phyloP scores from a whole-genome alignment of 92 coral and sea anemone species.

The Epizoanthus ramosus region DNA sequence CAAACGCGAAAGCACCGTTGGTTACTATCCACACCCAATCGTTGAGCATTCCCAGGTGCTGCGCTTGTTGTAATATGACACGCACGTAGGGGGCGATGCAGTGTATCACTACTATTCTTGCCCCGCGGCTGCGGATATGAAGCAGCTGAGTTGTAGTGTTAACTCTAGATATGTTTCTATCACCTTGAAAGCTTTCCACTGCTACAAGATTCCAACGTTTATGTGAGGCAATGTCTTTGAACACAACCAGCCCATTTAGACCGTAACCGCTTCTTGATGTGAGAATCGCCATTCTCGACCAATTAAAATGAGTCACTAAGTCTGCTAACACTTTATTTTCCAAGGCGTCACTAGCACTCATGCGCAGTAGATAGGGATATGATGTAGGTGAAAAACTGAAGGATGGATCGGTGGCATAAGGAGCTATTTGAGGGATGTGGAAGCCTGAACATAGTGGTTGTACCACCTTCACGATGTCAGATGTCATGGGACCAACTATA shows the following conservation, averaged over 20 bases:
- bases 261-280: conserved; percentile 84
- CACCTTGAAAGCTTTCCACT: conserved; percentile 77
- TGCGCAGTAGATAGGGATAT: conserved; percentile 75
- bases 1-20: conserved; percentile 72
- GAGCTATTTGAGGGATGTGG: conserved; percentile 79
- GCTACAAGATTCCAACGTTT: conserved; percentile 81
- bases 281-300: conserved; percentile 82
- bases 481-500: conserved; percentile 76
- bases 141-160: conserved; percentile 78
- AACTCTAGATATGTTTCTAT: conserved; percentile 57
- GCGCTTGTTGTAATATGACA: conserved; percentile 73
- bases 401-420: conserved; percentile 83
- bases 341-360: conserved; percentile 78
- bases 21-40: conserved; percentile 89
- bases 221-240: conserved; percentile 80
- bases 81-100: conserved; percentile 66
- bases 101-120: conserved; percentile 71
- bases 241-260: conserved; percentile 69
- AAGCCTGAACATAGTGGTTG: conserved; percentile 78
- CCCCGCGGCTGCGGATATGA: conserved; percentile 77
- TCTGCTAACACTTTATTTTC: conserved; percentile 76
- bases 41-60: conserved; percentile 73
- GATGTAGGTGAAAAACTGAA: conserved; percentile 69
- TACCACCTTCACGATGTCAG: conserved; percentile 68
- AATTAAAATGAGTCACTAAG: conserved; percentile 72